Percentiles rank a stretch among this genome's conserved stretches.
These are phyloP conservation scores for Trididemnum clinides DNA, from an alignment of 23 tunicate genomes.

Conservation along the genomic window DNA sequence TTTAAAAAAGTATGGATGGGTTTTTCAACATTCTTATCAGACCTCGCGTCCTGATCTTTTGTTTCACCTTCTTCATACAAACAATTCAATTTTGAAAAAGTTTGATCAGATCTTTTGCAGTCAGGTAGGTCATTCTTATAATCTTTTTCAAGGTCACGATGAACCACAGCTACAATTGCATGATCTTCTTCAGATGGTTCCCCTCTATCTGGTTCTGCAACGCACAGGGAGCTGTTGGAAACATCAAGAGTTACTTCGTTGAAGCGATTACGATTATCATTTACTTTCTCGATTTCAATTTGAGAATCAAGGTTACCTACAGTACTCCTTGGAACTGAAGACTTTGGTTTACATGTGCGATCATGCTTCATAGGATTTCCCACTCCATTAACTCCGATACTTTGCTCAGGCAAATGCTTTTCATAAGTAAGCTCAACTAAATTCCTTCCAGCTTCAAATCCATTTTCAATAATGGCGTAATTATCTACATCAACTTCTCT, in stretches of 20 bases:
- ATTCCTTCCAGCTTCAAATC: neutral
- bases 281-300: neutral
- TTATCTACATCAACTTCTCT: neutral
- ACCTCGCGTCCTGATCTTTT: too few species aligned
- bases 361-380: neutral
- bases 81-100: too few species aligned
- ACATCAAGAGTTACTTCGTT: neutral
- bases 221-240: neutral
- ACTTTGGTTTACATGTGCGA: neutral
- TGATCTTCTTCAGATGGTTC: conserved; percentile 32
- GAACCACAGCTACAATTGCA: conserved; percentile 50
- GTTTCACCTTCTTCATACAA: too few species aligned
- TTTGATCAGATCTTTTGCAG: too few species aligned
- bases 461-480: neutral
- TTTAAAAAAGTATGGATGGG: too few species aligned
- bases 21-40: too few species aligned
- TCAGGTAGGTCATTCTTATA: too few species aligned
- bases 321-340: too few species aligned
- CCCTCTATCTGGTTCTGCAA: neutral
- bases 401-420: too few species aligned
- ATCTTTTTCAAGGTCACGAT: neutral
- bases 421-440: too few species aligned
- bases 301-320: too few species aligned
- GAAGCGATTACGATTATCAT: neutral
- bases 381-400: too few species aligned